Evolutionary conservation across 2,113 vertebrate species (phyloP).

Genomic region (Malurus melanocephalus): DNA sequence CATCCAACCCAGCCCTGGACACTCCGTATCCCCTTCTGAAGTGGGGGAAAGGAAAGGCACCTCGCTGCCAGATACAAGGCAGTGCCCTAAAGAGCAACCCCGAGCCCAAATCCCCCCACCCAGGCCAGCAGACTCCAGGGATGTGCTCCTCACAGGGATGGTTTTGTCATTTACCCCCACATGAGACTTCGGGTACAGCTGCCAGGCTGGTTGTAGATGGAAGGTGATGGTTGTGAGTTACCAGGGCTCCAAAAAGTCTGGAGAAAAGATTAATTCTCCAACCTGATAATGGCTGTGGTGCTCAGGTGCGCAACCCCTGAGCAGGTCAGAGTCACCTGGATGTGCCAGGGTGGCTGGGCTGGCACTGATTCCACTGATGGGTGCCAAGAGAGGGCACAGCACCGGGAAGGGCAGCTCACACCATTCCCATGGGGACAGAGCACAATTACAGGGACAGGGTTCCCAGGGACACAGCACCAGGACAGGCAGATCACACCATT

Average conservation of each 20-base stretch:
- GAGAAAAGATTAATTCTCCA: not conserved
- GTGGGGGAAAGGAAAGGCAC: not conserved
- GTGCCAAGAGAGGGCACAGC: not conserved
- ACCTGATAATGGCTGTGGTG: rapidly evolving
- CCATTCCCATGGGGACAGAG: not conserved
- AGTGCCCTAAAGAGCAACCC: not conserved
- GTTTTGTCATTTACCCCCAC: not conserved
- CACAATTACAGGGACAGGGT: not conserved
- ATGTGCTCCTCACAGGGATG: not conserved
- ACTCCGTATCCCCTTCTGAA: rapidly evolving
- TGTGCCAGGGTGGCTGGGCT: not conserved
- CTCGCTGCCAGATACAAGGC: not conserved
- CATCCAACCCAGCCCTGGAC: not conserved
- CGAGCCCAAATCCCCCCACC: rapidly evolving
- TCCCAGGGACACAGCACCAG: not conserved
- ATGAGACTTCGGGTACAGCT: rapidly evolving
- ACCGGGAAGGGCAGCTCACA: not conserved
- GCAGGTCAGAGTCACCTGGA: rapidly evolving
- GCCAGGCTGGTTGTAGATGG: not conserved
- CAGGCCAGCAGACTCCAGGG: not conserved
- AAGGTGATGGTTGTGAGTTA: not conserved
- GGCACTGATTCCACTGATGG: rapidly evolving
- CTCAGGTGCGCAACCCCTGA: rapidly evolving
- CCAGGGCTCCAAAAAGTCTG: not conserved
- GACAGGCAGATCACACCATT: not conserved